These are phyloP conservation scores for Pygoscelis antarcticus DNA, from an alignment of 2,113 vertebrate genomes.

Conservation along the genomic window DNA sequence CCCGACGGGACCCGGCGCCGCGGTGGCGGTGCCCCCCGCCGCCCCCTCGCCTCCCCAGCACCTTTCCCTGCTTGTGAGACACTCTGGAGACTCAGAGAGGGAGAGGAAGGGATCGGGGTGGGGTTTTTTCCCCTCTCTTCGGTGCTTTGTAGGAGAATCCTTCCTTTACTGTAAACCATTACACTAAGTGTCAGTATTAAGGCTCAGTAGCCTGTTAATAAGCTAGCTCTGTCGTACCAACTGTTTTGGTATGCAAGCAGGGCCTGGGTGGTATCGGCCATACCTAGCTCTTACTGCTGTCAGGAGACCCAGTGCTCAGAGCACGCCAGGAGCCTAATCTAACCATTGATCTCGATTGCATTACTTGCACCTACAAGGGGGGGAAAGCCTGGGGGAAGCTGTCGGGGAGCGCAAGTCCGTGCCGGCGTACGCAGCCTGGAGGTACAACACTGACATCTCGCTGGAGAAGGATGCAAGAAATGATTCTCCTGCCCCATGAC, in stretches of 20 bases:
- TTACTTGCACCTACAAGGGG: constrained; percentile 52
- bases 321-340: constrained; percentile 46
- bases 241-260: constrained; percentile 23
- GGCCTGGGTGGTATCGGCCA: constrained; percentile 39
- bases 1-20: constrained; percentile 34
- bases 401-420: neutral
- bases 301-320: constrained; percentile 52
- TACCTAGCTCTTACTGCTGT: constrained; percentile 51
- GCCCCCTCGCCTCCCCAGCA: constrained; percentile 1
- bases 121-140: neutral
- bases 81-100: constrained; percentile 42
- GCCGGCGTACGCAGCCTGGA: neutral
- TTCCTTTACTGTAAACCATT: constrained; percentile 48
- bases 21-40: neutral
- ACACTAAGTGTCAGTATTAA: constrained; percentile 83
- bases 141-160: constrained; percentile 37
- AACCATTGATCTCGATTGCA: constrained; percentile 38
- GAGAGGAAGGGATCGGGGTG: constrained; percentile 16
- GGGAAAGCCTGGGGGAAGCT: neutral
- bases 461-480: constrained; percentile 37
- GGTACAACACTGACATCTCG: neutral
- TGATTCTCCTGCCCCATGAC: constrained; percentile 24
- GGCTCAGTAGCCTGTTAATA: constrained; percentile 78
- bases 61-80: constrained; percentile 44
- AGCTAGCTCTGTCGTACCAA: constrained; percentile 73